These are phyloP conservation scores for Cephus pulcher DNA, from an alignment of 2,888 invertebrate genomes.

Conservation along the genomic window DNA sequence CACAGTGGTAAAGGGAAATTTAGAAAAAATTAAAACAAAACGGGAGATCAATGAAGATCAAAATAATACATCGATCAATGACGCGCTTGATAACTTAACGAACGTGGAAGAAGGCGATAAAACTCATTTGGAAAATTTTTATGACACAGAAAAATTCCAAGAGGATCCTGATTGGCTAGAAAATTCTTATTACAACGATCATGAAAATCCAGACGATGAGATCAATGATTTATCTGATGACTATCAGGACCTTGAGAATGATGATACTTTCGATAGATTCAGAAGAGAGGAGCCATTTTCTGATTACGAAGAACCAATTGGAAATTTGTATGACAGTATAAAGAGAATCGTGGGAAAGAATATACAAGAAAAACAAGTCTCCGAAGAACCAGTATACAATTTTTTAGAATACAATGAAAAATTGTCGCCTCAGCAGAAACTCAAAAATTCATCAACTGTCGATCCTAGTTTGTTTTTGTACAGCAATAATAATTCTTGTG, in stretches of 20 bases:
- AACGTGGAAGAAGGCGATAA: background rate
- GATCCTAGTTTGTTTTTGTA: background rate
- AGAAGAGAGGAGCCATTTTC: background rate
- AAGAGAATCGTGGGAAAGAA: slow-evolving; percentile 24
- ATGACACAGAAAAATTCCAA: background rate
- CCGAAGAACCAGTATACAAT: background rate
- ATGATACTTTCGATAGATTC: background rate
- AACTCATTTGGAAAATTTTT: background rate
- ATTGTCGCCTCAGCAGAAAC: background rate
- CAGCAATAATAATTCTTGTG: background rate
- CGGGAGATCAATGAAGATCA: background rate
- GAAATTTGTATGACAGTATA: slow-evolving; percentile 23
- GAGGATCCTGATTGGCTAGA: background rate
- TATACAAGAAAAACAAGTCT: background rate
- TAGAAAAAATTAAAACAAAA: background rate
- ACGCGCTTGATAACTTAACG: background rate
- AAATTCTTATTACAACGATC: background rate
- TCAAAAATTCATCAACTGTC: background rate
- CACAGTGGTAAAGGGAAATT: background rate
- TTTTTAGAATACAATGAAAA: background rate
- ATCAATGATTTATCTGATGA: background rate
- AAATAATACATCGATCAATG: background rate
- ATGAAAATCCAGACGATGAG: background rate
- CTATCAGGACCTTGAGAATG: background rate
- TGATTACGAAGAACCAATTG: slow-evolving; percentile 5